Evolutionary conservation across 35 echinoderm and acorn worm genomes (phyloP).

Genomic region (Heliocidaris tuberculata): DNA sequence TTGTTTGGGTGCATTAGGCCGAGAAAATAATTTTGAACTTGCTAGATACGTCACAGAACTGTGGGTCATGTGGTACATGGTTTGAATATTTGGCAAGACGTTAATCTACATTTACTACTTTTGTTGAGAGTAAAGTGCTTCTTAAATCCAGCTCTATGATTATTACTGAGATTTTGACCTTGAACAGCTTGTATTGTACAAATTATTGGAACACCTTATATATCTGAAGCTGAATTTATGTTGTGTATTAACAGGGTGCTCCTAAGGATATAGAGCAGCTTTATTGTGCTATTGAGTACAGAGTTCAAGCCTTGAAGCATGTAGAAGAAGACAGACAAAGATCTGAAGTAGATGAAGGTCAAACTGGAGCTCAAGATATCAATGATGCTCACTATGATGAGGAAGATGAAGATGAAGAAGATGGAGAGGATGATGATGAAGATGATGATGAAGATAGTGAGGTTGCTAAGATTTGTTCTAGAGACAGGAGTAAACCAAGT

Average conservation of each 20-base stretch:
- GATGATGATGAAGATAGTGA: conserved; percentile 28
- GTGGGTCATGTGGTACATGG: too few relatives aligned
- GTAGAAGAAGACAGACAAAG: conserved; percentile 47
- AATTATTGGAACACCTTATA: neutral
- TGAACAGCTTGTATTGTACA: neutral
- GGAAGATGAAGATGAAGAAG: conserved; percentile 40
- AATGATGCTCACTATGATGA: conserved; percentile 53
- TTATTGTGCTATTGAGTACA: conserved; percentile 86
- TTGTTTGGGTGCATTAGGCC: too few relatives aligned
- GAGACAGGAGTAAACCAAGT: conserved; percentile 48
- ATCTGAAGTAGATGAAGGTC: neutral
- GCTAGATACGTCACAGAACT: too few relatives aligned
- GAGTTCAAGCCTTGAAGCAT: conserved; percentile 92
- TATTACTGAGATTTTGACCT: too few relatives aligned
- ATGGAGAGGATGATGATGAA: conserved; percentile 9
- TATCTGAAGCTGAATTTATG: neutral
- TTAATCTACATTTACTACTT: too few relatives aligned
- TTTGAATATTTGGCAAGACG: too few relatives aligned
- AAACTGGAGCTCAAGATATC: neutral
- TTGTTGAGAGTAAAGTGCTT: too few relatives aligned
- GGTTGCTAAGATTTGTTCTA: conserved; percentile 30
- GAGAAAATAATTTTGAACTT: too few relatives aligned
- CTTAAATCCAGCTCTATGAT: too few relatives aligned
- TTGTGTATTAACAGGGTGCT: conserved; percentile 62
- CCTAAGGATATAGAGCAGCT: conserved; percentile 98